These are phyloP conservation scores for Apistogramma diplotaenia DNA, from an alignment of 2,113 vertebrate species.

Conservation along the genomic window DNA sequence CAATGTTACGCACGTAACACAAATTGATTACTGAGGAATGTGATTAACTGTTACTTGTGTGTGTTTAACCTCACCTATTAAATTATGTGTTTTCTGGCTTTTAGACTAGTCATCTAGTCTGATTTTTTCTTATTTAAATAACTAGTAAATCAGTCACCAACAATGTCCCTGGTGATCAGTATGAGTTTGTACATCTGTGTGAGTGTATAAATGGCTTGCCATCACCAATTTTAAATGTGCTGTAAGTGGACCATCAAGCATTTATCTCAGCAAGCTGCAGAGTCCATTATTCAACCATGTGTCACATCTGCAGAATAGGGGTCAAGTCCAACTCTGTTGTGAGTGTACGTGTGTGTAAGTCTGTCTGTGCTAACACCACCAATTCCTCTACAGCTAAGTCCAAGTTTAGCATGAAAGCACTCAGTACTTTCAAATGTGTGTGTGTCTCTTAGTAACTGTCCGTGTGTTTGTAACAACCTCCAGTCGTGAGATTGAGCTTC, in stretches of 20 bases:
- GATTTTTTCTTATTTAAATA: background rate
- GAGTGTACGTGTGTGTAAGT: background rate
- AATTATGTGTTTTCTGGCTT: background rate
- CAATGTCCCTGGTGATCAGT: background rate
- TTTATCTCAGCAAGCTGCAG: conserved; percentile 54
- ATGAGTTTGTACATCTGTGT: background rate
- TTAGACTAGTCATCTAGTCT: background rate
- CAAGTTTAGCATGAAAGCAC: conserved; percentile 23
- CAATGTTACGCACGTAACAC: background rate
- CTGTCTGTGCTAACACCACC: background rate
- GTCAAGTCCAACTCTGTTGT: conserved; percentile 16
- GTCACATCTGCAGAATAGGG: conserved; percentile 42
- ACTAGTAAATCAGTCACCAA: background rate
- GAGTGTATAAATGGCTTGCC: background rate
- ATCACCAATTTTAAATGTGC: conserved; percentile 15
- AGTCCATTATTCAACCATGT: conserved; percentile 51
- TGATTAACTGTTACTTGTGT: background rate
- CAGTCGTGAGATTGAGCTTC: background rate
- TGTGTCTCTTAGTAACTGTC: background rate
- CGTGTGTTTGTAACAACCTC: background rate
- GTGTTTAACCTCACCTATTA: background rate
- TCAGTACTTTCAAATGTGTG: background rate
- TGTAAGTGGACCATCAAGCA: conserved; percentile 48
- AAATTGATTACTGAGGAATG: background rate
- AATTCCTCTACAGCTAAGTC: conserved; percentile 23